These are phyloP conservation scores for Sorex araneus DNA, from an alignment of 2,113 vertebrate genomes.

Conservation along the genomic window DNA sequence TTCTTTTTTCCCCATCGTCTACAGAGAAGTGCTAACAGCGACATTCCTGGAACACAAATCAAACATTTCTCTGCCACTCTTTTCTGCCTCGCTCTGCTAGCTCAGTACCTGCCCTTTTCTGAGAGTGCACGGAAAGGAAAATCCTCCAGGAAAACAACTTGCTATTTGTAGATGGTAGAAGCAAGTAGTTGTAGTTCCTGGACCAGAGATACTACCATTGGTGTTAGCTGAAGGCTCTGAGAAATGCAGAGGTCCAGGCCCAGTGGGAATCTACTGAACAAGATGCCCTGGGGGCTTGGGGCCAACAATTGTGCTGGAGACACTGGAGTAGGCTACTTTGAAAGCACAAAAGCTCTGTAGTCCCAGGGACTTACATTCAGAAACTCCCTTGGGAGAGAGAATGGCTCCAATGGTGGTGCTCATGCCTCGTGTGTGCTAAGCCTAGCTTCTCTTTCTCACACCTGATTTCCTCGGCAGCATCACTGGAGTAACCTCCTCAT, in stretches of 20 bases:
- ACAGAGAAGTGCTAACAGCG: conserved; percentile 51
- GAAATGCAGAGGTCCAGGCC: background rate
- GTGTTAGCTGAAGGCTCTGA: background rate
- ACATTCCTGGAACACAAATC: conserved; percentile 4
- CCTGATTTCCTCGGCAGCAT: too few species aligned
- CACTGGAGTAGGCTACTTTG: background rate
- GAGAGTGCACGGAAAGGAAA: background rate
- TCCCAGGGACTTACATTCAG: background rate
- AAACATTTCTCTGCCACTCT: conserved; percentile 4
- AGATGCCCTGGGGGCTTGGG: background rate
- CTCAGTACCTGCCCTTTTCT: background rate
- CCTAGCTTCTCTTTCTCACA: too few species aligned
- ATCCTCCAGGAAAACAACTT: background rate
- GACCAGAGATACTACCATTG: background rate
- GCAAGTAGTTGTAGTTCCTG: background rate
- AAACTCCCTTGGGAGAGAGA: too few species aligned
- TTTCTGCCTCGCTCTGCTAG: background rate
- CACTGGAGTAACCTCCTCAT: too few species aligned
- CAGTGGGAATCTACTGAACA: background rate
- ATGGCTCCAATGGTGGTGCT: too few species aligned
- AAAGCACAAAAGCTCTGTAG: background rate
- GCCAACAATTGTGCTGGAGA: background rate
- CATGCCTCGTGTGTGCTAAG: too few species aligned
- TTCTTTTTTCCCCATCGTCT: conserved; percentile 59
- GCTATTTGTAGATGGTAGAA: background rate